Conservation (phyloP, 2,888 invertebrate species). For the Eilema griseolum region DNA sequence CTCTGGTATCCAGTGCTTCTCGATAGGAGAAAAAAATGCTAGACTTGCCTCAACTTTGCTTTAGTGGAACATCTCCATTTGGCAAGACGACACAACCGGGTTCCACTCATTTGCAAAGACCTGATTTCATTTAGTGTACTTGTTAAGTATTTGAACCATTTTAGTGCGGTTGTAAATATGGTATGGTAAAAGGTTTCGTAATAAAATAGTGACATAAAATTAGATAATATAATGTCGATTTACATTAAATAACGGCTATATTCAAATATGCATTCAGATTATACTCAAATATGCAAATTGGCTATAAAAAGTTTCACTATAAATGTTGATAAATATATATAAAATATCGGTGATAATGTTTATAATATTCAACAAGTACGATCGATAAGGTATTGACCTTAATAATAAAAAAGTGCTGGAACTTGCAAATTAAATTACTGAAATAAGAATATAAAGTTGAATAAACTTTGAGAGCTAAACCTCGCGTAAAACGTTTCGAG, state of each 20-base stretch:
- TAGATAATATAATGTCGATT: neutral
- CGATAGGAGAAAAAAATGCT: neutral
- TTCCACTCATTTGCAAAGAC: neutral
- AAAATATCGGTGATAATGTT: neutral
- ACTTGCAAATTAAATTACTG: conserved; percentile 59
- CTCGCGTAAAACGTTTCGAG: conserved; percentile 55
- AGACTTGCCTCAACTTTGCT: neutral
- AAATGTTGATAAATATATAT: conserved; percentile 1
- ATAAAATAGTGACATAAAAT: neutral
- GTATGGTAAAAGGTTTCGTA: neutral
- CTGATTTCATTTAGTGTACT: neutral
- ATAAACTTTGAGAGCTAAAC: conserved; percentile 52
- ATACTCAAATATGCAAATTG: conserved; percentile 7
- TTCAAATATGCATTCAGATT: conserved; percentile 8
- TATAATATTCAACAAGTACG: conserved; percentile 27
- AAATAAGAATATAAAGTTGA: conserved; percentile 59
- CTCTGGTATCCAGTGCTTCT: too few relatives aligned
- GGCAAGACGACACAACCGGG: neutral
- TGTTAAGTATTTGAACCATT: too few relatives aligned
- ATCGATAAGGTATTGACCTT: conserved; percentile 43
- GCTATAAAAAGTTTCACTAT: conserved; percentile 3
- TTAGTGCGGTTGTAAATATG: neutral
- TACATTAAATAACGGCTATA: conserved; percentile 1
- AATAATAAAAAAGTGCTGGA: conserved; percentile 42
- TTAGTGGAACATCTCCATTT: neutral